phyloP scores from a whole-genome alignment of 2,113 vertebrate species.

The Macrotus californicus region DNA sequence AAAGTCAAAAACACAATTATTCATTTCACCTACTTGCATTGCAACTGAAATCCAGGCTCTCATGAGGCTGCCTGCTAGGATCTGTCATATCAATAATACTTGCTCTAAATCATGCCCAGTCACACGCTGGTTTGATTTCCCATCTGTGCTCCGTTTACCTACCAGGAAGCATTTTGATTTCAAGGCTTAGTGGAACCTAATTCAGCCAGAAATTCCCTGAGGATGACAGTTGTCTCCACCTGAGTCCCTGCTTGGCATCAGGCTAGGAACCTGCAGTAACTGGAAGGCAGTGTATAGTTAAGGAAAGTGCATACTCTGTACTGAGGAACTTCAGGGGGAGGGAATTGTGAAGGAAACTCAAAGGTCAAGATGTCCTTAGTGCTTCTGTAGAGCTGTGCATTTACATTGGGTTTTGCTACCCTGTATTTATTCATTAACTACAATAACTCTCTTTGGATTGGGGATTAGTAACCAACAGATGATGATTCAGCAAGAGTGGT shows the following conservation, averaged over 20 bases:
- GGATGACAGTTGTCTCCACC: not conserved
- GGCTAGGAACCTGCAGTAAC: not conserved
- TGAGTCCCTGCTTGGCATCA: not conserved
- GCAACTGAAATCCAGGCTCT: not conserved
- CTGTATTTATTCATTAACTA: slow-evolving; percentile 65
- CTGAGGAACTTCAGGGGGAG: not conserved
- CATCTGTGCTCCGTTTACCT: slow-evolving; percentile 10
- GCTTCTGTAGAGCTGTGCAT: not conserved
- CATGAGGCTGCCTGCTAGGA: not conserved
- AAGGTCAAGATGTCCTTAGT: slow-evolving; percentile 29
- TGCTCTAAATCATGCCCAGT: slow-evolving; percentile 33
- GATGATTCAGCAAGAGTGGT: slow-evolving; percentile 38
- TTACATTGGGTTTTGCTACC: not conserved
- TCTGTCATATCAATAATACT: slow-evolving; percentile 8
- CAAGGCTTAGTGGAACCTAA: not conserved
- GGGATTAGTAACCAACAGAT: not conserved
- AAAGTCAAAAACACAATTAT: slow-evolving; percentile 22
- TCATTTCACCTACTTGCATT: not conserved
- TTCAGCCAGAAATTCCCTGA: slow-evolving; percentile 35
- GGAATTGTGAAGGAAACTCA: not conserved
- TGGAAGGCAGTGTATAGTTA: not conserved
- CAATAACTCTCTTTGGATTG: slow-evolving; percentile 19
- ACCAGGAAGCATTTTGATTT: slow-evolving; percentile 32
- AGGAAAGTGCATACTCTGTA: not conserved
- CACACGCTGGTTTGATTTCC: not conserved